Evolutionary conservation across 2,888 invertebrate species (phyloP).

Genomic region (Nomada fucata): DNA sequence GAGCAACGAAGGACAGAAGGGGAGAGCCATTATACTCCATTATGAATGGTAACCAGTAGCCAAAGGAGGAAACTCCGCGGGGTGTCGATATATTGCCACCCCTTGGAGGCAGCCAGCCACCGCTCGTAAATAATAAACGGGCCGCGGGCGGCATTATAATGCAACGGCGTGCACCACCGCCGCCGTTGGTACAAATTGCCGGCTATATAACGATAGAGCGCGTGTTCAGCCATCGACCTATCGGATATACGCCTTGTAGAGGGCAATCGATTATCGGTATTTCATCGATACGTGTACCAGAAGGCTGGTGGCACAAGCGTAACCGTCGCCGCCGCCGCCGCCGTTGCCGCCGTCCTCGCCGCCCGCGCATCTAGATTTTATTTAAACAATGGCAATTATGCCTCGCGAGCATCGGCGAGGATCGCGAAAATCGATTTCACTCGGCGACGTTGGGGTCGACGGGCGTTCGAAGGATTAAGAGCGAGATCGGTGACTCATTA

Average conservation of each 20-base stretch:
- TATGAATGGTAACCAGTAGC: conserved; percentile 74
- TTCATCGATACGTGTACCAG: conserved; percentile 68
- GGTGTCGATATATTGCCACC: conserved; percentile 75
- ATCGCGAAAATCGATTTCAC: too few species aligned
- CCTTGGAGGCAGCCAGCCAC: conserved; percentile 59
- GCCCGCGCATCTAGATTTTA: neutral
- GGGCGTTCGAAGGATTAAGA: too few species aligned
- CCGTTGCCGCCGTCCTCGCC: too few species aligned
- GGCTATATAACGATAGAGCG: conserved; percentile 67
- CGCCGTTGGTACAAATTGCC: conserved; percentile 67
- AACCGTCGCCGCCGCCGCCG: neutral
- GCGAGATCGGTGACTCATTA: too few species aligned
- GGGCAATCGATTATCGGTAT: conserved; percentile 72
- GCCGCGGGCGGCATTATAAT: conserved; percentile 65
- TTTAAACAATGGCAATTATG: neutral
- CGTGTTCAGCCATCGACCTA: conserved; percentile 73
- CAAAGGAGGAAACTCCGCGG: conserved; percentile 72
- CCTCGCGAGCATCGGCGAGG: too few species aligned
- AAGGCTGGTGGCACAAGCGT: conserved; percentile 35
- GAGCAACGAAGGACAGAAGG: conserved; percentile 39
- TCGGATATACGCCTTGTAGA: conserved; percentile 71
- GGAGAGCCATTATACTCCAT: conserved; percentile 67
- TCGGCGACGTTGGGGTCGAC: too few species aligned
- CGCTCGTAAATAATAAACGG: conserved; percentile 72
- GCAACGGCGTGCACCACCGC: conserved; percentile 61